Evolutionary conservation across 1,140 invertebrate genomes (phyloP).

Genomic region (Drosophila athabasca): DNA sequence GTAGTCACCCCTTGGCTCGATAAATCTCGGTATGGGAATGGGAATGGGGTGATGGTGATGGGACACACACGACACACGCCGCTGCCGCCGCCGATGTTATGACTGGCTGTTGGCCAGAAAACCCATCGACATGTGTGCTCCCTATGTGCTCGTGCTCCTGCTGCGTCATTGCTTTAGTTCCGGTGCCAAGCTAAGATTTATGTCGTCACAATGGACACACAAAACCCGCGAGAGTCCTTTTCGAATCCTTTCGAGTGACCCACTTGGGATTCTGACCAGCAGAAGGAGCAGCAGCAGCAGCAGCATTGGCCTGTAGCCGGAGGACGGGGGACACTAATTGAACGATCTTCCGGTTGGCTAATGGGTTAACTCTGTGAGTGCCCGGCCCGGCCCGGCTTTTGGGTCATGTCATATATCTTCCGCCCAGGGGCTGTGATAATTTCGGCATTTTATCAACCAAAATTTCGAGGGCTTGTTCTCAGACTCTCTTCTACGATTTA

Average conservation of each 20-base stretch:
- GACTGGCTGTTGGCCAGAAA: conserved; percentile 43
- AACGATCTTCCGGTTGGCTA: conserved; percentile 78
- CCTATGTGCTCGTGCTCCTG: conserved; percentile 37
- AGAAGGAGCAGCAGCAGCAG: conserved; percentile 40
- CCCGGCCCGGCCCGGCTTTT: not conserved
- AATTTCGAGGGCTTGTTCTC: conserved; percentile 63
- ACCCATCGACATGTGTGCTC: conserved; percentile 62
- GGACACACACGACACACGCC: conserved; percentile 45
- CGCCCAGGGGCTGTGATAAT: conserved; percentile 57
- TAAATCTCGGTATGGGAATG: conserved; percentile 56
- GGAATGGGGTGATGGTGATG: not conserved
- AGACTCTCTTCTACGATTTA: conserved; percentile 51
- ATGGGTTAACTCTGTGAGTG: conserved; percentile 71
- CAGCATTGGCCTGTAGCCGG: not conserved
- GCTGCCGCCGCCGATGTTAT: conserved; percentile 46
- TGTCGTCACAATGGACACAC: conserved; percentile 47
- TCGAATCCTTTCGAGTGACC: conserved; percentile 65
- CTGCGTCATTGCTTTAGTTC: conserved; percentile 79
- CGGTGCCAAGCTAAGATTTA: conserved; percentile 71
- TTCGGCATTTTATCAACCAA: conserved; percentile 78
- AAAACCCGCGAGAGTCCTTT: conserved; percentile 13
- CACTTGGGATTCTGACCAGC: conserved; percentile 71
- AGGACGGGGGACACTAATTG: conserved; percentile 58
- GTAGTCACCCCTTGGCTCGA: conserved; percentile 49
- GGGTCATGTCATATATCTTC: conserved; percentile 53